Percentiles rank a stretch among this genome's conserved stretches.
phyloP scores from a whole-genome alignment of 2,113 vertebrate species.

The Strix uralensis region DNA sequence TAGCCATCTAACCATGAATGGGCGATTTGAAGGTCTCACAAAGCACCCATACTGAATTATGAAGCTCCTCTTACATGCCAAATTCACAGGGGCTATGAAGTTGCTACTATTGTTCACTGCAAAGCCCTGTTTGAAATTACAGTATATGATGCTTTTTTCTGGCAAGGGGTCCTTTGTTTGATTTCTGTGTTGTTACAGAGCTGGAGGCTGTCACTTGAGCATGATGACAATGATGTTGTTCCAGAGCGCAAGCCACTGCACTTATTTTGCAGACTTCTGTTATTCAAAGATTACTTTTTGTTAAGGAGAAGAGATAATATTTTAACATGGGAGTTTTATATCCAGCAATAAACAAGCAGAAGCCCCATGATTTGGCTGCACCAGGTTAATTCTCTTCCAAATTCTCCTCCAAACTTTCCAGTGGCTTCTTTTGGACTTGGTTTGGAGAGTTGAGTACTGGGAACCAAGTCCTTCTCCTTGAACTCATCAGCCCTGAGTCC shows the following conservation, averaged over 20 bases:
- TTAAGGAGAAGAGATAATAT: neutral
- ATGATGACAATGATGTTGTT: neutral
- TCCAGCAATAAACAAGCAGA: neutral
- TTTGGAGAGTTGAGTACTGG: neutral
- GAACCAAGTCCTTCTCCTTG: accelerated
- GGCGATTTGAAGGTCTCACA: neutral
- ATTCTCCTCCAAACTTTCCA: neutral
- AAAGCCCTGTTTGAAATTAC: neutral
- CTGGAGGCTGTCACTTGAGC: neutral
- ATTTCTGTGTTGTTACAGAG: neutral
- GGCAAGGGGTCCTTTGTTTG: neutral
- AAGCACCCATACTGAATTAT: neutral
- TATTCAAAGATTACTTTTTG: neutral
- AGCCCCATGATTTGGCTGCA: neutral
- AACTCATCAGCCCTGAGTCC: neutral
- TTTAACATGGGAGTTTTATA: neutral
- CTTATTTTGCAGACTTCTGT: neutral
- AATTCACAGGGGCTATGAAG: neutral
- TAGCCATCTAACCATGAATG: neutral
- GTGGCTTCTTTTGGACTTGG: neutral
- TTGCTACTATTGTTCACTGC: neutral
- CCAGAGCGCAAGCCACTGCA: neutral
- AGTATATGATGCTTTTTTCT: neutral
- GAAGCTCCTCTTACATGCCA: neutral
- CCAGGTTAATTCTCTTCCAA: neutral